Conservation (phyloP, 2,888 invertebrate species). For the Idaea straminata region DNA sequence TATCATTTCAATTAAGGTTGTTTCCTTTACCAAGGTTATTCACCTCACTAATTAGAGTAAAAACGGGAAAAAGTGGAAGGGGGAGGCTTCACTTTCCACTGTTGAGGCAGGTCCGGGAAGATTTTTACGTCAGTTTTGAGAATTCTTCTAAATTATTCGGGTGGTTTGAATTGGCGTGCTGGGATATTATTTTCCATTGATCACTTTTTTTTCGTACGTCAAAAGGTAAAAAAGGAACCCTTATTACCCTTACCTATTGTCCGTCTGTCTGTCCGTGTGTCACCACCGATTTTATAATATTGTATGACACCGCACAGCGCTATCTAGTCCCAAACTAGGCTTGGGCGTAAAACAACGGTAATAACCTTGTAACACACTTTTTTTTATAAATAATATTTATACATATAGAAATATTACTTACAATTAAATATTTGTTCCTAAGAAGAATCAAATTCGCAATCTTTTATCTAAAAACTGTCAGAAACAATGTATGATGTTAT, state of each 20-base stretch:
- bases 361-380: too few relatives aligned
- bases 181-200: not conserved
- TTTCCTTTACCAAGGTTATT: constrained; percentile 37
- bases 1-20: constrained; percentile 21
- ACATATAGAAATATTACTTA: too few relatives aligned
- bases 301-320: too few relatives aligned
- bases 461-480: not conserved
- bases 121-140: constrained; percentile 78
- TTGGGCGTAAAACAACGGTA: too few relatives aligned
- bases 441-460: too few relatives aligned
- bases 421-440: too few relatives aligned
- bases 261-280: too few relatives aligned
- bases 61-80: constrained; percentile 53
- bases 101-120: constrained; percentile 72
- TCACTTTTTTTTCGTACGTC: not conserved
- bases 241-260: too few relatives aligned
- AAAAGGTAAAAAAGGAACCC: too few relatives aligned
- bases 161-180: constrained; percentile 6
- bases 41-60: constrained; percentile 73
- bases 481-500: not conserved
- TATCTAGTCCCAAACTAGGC: too few relatives aligned
- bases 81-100: constrained; percentile 50
- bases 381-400: too few relatives aligned
- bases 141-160: constrained; percentile 50
- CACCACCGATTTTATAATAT: not conserved